These are phyloP conservation scores for Asbolus verrucosus DNA, from an alignment of 1,140 invertebrate genomes.

Conservation along the genomic window DNA sequence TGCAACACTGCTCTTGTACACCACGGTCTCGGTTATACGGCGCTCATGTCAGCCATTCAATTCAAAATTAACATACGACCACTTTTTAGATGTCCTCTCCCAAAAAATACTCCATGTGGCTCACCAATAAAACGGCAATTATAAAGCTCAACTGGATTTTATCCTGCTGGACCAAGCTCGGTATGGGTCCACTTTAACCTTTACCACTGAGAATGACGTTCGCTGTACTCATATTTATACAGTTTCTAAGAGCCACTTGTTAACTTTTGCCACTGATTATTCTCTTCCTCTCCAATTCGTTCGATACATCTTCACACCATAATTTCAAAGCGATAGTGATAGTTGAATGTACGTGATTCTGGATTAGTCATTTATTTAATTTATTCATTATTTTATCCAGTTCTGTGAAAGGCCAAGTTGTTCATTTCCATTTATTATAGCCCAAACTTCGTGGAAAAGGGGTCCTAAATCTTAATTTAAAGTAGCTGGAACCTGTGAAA, in stretches of 20 bases:
- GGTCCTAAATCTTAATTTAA: constrained; percentile 33
- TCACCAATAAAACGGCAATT: constrained; percentile 42
- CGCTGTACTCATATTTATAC: constrained; percentile 4
- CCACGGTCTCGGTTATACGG: too few species aligned
- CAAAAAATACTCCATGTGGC: constrained; percentile 38
- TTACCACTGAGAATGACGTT: constrained; percentile 5
- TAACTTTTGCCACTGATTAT: constrained; percentile 3
- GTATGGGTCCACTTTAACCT: constrained; percentile 1
- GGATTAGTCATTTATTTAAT: constrained; percentile 39
- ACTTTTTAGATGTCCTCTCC: constrained; percentile 22
- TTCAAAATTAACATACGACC: constrained; percentile 35
- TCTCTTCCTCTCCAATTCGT: neutral
- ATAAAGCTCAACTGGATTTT: constrained; percentile 26
- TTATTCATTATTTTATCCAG: constrained; percentile 32
- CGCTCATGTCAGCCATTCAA: constrained; percentile 22
- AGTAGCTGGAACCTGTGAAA: constrained; percentile 4
- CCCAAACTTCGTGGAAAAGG: constrained; percentile 13
- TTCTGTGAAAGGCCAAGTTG: constrained; percentile 24
- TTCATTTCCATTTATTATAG: constrained; percentile 30
- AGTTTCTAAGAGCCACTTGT: constrained; percentile 20
- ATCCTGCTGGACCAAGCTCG: neutral
- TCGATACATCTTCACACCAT: neutral
- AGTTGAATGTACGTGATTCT: too few species aligned
- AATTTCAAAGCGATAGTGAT: too few species aligned
- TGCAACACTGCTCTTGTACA: constrained; percentile 31